A percentile compares a stretch with the other conserved stretches of the same genome.
These are phyloP conservation scores for Mamestra configurata DNA, from an alignment of 1,140 invertebrate genomes.

Conservation along the genomic window DNA sequence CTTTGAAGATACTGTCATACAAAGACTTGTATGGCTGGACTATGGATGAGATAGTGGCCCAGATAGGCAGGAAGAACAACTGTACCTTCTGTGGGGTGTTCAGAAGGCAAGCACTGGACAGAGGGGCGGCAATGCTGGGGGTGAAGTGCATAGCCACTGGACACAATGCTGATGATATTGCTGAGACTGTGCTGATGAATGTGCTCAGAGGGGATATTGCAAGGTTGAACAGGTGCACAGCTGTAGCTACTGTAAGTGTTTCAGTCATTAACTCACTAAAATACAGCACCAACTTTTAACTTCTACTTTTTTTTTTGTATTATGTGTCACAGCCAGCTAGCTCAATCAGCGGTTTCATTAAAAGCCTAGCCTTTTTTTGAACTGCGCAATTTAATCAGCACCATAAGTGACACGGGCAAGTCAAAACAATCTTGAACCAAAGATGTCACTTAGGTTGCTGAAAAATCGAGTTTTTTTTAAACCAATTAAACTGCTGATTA, in stretches of 20 bases:
- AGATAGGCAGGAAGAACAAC: slow-evolving; percentile 99
- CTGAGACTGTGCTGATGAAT: slow-evolving; percentile 99
- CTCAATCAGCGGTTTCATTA: too few relatives aligned
- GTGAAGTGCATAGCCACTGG: slow-evolving; percentile 99
- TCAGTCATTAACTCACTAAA: not conserved
- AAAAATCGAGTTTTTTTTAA: too few relatives aligned
- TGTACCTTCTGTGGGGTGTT: slow-evolving; percentile 99
- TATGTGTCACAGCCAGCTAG: too few relatives aligned
- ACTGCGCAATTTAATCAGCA: too few relatives aligned
- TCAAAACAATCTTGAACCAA: too few relatives aligned
- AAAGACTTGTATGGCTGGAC: slow-evolving; percentile 99
- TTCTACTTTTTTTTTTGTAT: too few relatives aligned
- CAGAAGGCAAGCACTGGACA: slow-evolving; percentile 97
- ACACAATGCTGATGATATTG: slow-evolving; percentile 99
- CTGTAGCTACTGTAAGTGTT: slow-evolving; percentile 93
- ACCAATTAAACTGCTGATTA: too few relatives aligned
- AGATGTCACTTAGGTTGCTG: too few relatives aligned
- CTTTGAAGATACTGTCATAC: slow-evolving; percentile 98
- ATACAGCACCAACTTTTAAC: not conserved
- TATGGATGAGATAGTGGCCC: slow-evolving; percentile 99
- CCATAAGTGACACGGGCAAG: too few relatives aligned
- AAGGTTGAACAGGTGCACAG: slow-evolving; percentile 96
- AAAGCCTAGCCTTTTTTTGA: too few relatives aligned
- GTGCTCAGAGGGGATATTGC: slow-evolving; percentile 98
- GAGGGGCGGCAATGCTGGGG: slow-evolving; percentile 95